Evolutionary conservation across 1,140 invertebrate genomes (phyloP).

Genomic region (Sminthurinus signatus): DNA sequence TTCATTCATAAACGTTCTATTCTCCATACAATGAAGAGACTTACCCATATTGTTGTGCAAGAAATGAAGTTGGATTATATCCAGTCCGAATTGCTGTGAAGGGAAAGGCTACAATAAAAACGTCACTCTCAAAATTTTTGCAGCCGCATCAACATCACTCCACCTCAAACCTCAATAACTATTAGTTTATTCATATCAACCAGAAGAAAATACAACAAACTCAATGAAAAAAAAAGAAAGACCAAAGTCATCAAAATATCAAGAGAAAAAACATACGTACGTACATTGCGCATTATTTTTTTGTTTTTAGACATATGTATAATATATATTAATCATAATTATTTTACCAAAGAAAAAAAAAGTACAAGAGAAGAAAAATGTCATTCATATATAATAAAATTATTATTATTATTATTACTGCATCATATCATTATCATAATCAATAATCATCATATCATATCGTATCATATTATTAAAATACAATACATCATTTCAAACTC

Average conservation of each 20-base stretch:
- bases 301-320: no score
- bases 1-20: neutral
- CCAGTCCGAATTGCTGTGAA: slow-evolving; percentile 60
- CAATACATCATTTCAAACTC: neutral
- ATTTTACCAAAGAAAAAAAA: no score
- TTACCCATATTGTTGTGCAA: slow-evolving; percentile 63
- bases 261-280: no score
- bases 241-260: neutral
- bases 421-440: no score
- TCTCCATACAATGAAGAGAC: slow-evolving; percentile 44
- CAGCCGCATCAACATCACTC: slow-evolving; percentile 6
- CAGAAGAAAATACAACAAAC: slow-evolving; percentile 22
- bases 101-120: slow-evolving; percentile 49
- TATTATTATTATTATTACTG: no score
- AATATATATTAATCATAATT: no score
- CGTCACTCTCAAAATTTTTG: slow-evolving; percentile 21
- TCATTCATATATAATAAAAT: no score
- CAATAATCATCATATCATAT: no score
- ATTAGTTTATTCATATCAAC: slow-evolving; percentile 16
- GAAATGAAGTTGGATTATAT: slow-evolving; percentile 61
- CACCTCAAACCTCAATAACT: slow-evolving; percentile 18
- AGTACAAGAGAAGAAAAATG: no score
- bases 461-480: no score
- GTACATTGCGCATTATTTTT: no score
- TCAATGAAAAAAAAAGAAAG: neutral